Evolutionary conservation across 2,113 vertebrate genomes (phyloP).

Genomic region (western clawed frog (Xenopus tropicalis)): UCB_Xtro_10.0 CM004446.2:68001501-68002000

Average conservation of each 20-base stretch:
- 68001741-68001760: not conserved
- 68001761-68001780: conserved; percentile 5
- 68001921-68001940: not conserved
- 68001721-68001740: not conserved
- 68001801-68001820: not conserved
- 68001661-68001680: not conserved
- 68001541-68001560: too few species aligned
- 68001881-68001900: conserved; percentile 2
- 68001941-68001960: conserved; percentile 10
- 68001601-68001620: too few species aligned
- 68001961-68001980: conserved; percentile 14
- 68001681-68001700: conserved; percentile 1
- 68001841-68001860: not conserved
- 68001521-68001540: too few species aligned
- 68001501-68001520: too few species aligned
- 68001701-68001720: not conserved
- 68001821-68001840: not conserved
- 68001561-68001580: too few species aligned
- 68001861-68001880: not conserved
- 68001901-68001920: not conserved
- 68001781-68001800: conserved; percentile 1
- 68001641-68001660: too few species aligned
- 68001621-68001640: too few species aligned
- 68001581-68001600: too few species aligned
- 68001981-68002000: conserved; percentile 12